Base-by-base conservation (phyloP, 2,797 vertebrate genomes). In the Rousettus madagascariensis region DNA sequence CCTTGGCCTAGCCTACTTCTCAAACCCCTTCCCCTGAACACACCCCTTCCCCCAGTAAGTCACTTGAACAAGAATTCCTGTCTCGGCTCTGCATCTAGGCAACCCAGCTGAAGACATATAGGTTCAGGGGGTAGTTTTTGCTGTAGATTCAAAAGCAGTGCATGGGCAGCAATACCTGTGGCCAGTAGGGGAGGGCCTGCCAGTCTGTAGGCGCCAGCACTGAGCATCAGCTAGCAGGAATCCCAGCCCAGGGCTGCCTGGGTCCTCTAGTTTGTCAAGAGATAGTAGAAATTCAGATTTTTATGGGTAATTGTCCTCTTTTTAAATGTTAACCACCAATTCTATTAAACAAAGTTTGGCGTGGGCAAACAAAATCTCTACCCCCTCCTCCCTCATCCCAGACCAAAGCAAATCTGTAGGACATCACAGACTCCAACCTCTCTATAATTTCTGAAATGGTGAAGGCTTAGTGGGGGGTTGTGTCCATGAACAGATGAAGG, bases 281-380 rank as follows among this genome's bases (percentile, higher is more conserved):
- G 57, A 92, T 57, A 6, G 26, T 94, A 65, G 41, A 63, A 77
- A 68, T 49, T 61, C 75, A 87, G 63, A 75, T 84, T 86, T 86
- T 41, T 51, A 26, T 77, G 66, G 49, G 38, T 72, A 92, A n/a
- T 13, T 74, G 46, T 41, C 30, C 38, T 49, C 33, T 77, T 68
- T 80, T 80, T 33, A 16, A 88, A 65, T 65, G 38, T 69, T 61
- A 49, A 46, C 15, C 89, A 6, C 28, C 24, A 41, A 33, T 75
- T 74, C 22, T 15, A 80, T 77, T 33, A 57, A 74, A 90, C 57
- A 57, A 68, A 66, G 8, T 72, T 68, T 2, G 22, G 5, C 3
- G 6, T 88, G 53, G 26, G 28, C 28, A 96, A 86, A 82, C 11
- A 85, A 74, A 92, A 69, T 86, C 19, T 55, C n/a, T 15, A 22